A percentile compares a stretch with the other conserved stretches of the same genome.
Conservation (phyloP, 2,888 invertebrate species). For the Cephus pulcher region DNA sequence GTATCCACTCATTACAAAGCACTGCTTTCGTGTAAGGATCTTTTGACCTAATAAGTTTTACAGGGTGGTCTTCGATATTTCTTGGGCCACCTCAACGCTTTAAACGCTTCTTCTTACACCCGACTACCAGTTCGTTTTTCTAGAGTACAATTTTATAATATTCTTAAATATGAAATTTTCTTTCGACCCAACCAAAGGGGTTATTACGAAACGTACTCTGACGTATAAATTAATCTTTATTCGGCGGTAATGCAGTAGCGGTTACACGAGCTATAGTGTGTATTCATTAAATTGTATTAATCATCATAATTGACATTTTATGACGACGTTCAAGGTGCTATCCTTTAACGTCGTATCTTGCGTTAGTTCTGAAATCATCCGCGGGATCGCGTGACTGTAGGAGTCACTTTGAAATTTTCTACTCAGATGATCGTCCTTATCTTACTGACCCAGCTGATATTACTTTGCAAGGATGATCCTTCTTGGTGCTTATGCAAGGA, state of each 20-base stretch:
- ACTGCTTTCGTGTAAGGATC: conserved; percentile 31
- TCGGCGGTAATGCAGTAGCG: neutral
- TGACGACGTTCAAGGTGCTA: neutral
- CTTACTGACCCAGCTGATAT: neutral
- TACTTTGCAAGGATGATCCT: neutral
- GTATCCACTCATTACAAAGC: conserved; percentile 42
- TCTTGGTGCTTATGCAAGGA: neutral
- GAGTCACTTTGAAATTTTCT: neutral
- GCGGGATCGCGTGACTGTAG: neutral
- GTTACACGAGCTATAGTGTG: neutral
- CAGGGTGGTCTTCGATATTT: conserved; percentile 45
- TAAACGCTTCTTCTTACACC: neutral
- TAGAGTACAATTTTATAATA: neutral
- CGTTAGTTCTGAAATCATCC: neutral
- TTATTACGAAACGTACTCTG: neutral
- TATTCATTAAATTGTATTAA: neutral
- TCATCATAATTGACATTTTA: neutral
- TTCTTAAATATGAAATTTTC: neutral
- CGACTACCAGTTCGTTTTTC: conserved; percentile 1
- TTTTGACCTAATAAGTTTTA: conserved; percentile 51
- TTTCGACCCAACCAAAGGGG: neutral
- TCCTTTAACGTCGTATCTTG: neutral
- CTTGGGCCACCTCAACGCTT: neutral
- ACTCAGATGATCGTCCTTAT: neutral
- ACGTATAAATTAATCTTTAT: neutral